These are phyloP conservation scores for Barbus barbus DNA, from an alignment of 2,113 vertebrate genomes.

Conservation along the genomic window DNA sequence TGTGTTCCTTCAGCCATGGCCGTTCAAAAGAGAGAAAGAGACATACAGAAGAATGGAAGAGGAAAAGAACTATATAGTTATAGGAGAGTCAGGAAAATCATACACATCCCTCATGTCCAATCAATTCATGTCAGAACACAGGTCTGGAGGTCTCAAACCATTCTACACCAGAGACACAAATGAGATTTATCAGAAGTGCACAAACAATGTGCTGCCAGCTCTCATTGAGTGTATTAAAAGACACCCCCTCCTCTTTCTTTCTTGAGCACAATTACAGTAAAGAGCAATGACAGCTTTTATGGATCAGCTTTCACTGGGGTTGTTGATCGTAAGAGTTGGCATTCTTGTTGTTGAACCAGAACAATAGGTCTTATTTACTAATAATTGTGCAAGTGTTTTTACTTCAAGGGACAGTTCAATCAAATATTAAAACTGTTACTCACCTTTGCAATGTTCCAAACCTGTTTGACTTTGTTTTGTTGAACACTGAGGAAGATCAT, in stretches of 20 bases:
- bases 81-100: slow-evolving; percentile 60
- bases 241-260: neutral
- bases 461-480: neutral
- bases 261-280: slow-evolving; percentile 6
- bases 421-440: neutral
- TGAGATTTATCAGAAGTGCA: slow-evolving; percentile 13
- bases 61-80: slow-evolving; percentile 56
- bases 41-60: slow-evolving; percentile 4
- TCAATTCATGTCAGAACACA: slow-evolving; percentile 54
- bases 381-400: neutral
- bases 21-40: neutral
- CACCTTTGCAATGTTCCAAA: neutral
- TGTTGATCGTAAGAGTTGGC: neutral
- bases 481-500: neutral
- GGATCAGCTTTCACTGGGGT: neutral
- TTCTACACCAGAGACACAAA: slow-evolving; percentile 50
- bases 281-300: slow-evolving; percentile 11
- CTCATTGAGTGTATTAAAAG: slow-evolving; percentile 23
- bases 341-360: neutral
- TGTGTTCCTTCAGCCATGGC: neutral
- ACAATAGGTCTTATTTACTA: neutral
- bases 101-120: slow-evolving; percentile 65
- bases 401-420: neutral
- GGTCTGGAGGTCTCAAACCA: slow-evolving; percentile 54
- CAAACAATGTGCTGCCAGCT: slow-evolving; percentile 22